Evolutionary conservation across 2,888 invertebrate species (phyloP).

Genomic region (Cyrtodaria siliqua): DNA sequence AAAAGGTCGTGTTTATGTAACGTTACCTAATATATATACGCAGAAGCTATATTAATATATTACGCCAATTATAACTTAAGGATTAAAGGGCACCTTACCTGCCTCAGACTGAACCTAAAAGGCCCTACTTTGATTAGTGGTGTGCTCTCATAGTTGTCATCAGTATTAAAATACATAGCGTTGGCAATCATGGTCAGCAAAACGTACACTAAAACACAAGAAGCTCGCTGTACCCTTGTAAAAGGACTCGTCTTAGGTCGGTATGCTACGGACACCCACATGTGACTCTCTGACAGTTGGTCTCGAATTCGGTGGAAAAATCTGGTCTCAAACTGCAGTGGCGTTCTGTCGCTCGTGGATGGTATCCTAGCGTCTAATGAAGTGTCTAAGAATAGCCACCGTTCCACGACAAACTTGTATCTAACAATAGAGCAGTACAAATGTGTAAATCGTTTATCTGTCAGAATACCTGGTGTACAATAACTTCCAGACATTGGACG

Average conservation of each 20-base stretch:
- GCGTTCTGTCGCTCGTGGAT: conserved; percentile 7
- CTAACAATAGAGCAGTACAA: no score
- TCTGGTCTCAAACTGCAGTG: conserved; percentile 47
- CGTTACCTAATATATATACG: no score
- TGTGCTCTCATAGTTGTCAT: conserved; percentile 51
- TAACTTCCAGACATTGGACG: no score
- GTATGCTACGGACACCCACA: conserved; percentile 86
- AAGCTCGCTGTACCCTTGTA: conserved; percentile 83
- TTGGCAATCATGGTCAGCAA: conserved; percentile 86
- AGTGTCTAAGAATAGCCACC: conserved; percentile 64
- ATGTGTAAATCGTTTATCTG: no score
- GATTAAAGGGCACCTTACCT: conserved; percentile 24
- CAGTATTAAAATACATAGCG: conserved; percentile 85
- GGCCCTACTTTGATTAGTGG: conserved; percentile 63
- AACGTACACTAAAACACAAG: conserved; percentile 83
- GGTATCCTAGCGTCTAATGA: conserved; percentile 28
- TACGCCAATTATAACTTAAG: no score
- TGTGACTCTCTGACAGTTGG: conserved; percentile 84
- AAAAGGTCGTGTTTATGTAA: no score
- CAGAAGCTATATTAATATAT: no score
- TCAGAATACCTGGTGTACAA: no score
- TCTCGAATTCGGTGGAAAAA: conserved; percentile 58
- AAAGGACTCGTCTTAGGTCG: conserved; percentile 85
- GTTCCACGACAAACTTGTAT: conserved; percentile 64
- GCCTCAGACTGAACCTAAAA: conserved; percentile 60